phyloP scores from a whole-genome alignment of 1,140 invertebrate species.

The Bemisia tabaci region DNA sequence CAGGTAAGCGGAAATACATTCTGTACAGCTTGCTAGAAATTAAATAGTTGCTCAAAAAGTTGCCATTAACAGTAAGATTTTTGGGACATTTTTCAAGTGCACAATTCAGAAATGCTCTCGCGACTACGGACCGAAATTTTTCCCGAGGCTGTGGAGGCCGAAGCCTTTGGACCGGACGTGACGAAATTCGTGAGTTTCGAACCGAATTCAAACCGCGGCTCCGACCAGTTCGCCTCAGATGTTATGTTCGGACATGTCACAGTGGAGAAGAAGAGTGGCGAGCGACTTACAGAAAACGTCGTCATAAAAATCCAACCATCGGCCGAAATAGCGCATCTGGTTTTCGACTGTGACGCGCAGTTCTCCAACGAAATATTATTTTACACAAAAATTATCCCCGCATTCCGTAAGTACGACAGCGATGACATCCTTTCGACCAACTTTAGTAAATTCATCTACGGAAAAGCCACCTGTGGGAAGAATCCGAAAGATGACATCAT shows the following conservation, averaged over 20 bases:
- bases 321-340: background rate
- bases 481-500: constrained; percentile 2
- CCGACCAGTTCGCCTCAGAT: constrained; percentile 8
- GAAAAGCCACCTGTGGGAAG: background rate
- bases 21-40: too few relatives aligned
- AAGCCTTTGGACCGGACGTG: background rate
- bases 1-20: too few relatives aligned
- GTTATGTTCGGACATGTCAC: constrained; percentile 4
- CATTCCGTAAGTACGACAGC: background rate
- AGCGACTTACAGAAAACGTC: background rate
- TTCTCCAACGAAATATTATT: constrained; percentile 13
- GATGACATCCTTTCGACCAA: background rate
- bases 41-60: too few relatives aligned
- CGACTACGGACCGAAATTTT: background rate
- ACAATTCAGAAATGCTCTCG: background rate
- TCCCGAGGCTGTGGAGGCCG: background rate
- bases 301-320: constrained; percentile 6
- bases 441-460: constrained; percentile 2
- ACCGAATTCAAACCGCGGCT: background rate
- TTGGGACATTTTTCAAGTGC: too few relatives aligned
- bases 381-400: constrained; percentile 8
- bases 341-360: background rate
- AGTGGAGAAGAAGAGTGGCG: background rate
- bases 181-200: constrained; percentile 1
- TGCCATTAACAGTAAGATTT: too few relatives aligned